phyloP scores from a whole-genome alignment of 2,797 vertebrate genomes.

The Apogon talboti region DNA sequence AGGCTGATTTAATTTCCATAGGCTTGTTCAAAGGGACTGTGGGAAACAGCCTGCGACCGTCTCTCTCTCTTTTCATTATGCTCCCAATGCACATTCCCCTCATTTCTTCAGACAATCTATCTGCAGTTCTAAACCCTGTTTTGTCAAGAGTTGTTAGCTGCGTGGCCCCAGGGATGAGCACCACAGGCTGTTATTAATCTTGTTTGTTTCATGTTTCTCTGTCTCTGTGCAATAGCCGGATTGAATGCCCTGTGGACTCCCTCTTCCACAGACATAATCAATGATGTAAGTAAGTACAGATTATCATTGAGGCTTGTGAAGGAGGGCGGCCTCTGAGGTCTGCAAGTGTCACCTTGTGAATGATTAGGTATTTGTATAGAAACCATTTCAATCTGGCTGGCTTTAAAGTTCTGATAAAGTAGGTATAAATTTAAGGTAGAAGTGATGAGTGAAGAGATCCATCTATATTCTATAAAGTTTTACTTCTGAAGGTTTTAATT shows the following conservation, averaged over 20 bases:
- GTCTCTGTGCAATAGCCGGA: slow-evolving; percentile 70
- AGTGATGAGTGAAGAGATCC: slow-evolving; percentile 5
- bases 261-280: slow-evolving; percentile 81
- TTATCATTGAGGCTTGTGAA: slow-evolving; percentile 82
- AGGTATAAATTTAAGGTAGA: slow-evolving; percentile 17
- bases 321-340: slow-evolving; percentile 67
- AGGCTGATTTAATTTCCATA: slow-evolving; percentile 79
- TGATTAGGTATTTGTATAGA: slow-evolving; percentile 67
- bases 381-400: slow-evolving; percentile 32
- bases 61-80: slow-evolving; percentile 75
- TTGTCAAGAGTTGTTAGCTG: slow-evolving; percentile 85
- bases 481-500: slow-evolving; percentile 20
- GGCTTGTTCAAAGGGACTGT: slow-evolving; percentile 60
- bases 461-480: slow-evolving; percentile 7
- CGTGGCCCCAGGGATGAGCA: slow-evolving; percentile 77
- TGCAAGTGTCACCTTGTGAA: slow-evolving; percentile 73
- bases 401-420: slow-evolving; percentile 48
- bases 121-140: slow-evolving; percentile 81
- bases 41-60: slow-evolving; percentile 56
- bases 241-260: slow-evolving; percentile 76
- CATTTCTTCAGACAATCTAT: slow-evolving; percentile 83
- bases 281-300: slow-evolving; percentile 84
- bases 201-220: slow-evolving; percentile 80
- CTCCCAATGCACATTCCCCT: slow-evolving; percentile 73
- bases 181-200: slow-evolving; percentile 84